phyloP scores from a whole-genome alignment of 2,797 vertebrate species.

The Vultur gryphus region DNA sequence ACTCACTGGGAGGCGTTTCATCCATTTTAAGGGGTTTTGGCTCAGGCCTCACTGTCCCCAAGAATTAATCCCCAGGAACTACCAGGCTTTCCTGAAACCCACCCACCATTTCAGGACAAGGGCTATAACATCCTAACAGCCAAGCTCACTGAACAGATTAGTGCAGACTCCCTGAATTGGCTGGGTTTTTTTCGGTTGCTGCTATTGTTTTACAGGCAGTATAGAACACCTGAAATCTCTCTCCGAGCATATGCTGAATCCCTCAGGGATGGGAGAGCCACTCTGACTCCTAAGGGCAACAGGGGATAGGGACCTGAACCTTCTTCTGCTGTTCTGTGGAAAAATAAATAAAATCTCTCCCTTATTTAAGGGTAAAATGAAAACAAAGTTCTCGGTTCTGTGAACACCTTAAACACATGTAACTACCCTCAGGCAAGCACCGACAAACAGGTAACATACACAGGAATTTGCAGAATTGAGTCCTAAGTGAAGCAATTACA shows the following conservation, averaged over 20 bases:
- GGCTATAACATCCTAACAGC: background rate
- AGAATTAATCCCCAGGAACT: background rate
- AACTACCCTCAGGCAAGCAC: background rate
- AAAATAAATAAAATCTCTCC: background rate
- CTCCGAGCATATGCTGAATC: background rate
- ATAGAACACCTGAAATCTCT: background rate
- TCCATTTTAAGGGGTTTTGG: background rate
- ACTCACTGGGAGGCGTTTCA: background rate
- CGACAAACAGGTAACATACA: background rate
- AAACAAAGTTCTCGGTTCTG: background rate
- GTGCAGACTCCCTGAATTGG: background rate
- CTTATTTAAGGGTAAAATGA: background rate
- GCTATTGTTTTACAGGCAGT: background rate
- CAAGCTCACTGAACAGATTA: background rate
- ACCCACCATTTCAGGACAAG: background rate
- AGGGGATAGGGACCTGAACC: background rate
- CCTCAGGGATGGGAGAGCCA: background rate
- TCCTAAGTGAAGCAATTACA: background rate
- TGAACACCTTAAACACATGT: background rate
- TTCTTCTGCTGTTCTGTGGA: background rate
- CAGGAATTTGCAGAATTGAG: background rate
- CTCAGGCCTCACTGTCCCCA: background rate
- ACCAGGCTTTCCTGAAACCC: background rate
- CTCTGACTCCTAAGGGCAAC: background rate
- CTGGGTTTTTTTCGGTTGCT: rapidly evolving